A percentile compares a stretch with the other conserved stretches of the same genome.
Evolutionary conservation across 2,797 vertebrate genomes (phyloP).

Genomic region (Xenopus petersii): DNA sequence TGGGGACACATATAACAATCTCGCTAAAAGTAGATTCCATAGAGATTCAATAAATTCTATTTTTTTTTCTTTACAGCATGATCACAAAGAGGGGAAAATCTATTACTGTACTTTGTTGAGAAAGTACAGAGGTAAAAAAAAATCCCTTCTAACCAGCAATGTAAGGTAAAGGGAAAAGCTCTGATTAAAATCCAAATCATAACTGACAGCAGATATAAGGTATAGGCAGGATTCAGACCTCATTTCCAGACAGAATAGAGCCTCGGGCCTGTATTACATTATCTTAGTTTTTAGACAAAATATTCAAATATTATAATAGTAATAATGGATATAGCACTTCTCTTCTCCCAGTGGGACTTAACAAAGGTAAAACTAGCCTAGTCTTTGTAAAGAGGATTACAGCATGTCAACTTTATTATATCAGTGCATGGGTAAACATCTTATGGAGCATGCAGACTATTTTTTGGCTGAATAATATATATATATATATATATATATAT

Average conservation of each 20-base stretch:
- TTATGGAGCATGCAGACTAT: too few relatives aligned
- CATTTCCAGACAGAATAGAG: not conserved
- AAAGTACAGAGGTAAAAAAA: conserved; percentile 8
- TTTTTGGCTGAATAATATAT: too few relatives aligned
- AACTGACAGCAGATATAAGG: not conserved
- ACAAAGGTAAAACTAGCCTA: not conserved
- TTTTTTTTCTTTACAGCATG: not conserved
- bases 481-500: too few relatives aligned
- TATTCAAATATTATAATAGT: conserved; percentile 74
- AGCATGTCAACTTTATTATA: not conserved
- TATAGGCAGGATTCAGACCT: not conserved
- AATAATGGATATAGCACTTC: not conserved
- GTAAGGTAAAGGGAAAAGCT: not conserved
- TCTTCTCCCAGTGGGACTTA: not conserved
- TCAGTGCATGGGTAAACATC: too few relatives aligned
- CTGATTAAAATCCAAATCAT: not conserved
- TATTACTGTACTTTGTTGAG: conserved; percentile 4
- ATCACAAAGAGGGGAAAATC: conserved; percentile 14
- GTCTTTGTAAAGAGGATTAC: not conserved
- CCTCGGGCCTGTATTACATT: conserved; percentile 1
- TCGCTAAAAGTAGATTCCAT: conserved; percentile 18
- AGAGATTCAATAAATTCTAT: conserved; percentile 16
- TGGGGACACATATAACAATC: conserved; percentile 16
- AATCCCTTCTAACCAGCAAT: not conserved
- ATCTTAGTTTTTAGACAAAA: conserved; percentile 49